Conservation (phyloP, 1,140 invertebrate genomes). For the Penaeus chinensis region DNA sequence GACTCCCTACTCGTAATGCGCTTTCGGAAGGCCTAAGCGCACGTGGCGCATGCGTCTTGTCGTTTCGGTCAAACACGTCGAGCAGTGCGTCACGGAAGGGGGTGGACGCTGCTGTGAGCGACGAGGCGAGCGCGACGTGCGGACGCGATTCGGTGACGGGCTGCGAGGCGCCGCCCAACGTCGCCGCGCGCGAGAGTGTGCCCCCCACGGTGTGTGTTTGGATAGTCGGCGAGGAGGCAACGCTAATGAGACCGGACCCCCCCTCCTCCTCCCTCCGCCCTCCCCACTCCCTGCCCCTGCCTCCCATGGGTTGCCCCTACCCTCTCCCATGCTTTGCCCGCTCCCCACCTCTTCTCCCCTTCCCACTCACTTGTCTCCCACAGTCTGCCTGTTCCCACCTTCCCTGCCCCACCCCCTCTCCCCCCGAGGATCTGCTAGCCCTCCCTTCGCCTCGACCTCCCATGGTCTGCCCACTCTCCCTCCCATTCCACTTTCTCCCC, state of each 20-base stretch:
- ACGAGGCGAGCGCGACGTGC: not conserved
- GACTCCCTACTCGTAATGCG: not conserved
- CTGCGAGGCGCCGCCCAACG: not conserved
- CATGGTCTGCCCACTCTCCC: too few relatives aligned
- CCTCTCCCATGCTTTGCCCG: not conserved
- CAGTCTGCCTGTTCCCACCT: not conserved
- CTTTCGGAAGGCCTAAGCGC: not conserved
- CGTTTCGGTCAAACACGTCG: not conserved
- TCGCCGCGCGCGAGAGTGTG: not conserved
- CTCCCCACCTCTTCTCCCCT: not conserved
- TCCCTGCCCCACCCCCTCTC: not conserved
- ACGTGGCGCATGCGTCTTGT: not conserved
- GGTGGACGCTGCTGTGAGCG: too few relatives aligned
- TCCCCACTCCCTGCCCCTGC: not conserved
- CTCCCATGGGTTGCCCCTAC: not conserved
- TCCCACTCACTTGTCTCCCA: not conserved
- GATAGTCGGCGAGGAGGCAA: conserved; percentile 53
- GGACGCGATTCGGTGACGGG: not conserved
- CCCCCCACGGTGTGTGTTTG: conserved; percentile 58
- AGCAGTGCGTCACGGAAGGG: too few relatives aligned
- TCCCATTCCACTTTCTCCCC: too few relatives aligned
- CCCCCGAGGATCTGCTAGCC: not conserved
- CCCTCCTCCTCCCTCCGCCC: not conserved
- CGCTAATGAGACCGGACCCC: conserved; percentile 41
- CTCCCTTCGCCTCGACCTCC: not conserved